Evolutionary conservation across 2,888 invertebrate genomes (phyloP).

Genomic region (Scaptodrosophila latifasciaeformis): DNA sequence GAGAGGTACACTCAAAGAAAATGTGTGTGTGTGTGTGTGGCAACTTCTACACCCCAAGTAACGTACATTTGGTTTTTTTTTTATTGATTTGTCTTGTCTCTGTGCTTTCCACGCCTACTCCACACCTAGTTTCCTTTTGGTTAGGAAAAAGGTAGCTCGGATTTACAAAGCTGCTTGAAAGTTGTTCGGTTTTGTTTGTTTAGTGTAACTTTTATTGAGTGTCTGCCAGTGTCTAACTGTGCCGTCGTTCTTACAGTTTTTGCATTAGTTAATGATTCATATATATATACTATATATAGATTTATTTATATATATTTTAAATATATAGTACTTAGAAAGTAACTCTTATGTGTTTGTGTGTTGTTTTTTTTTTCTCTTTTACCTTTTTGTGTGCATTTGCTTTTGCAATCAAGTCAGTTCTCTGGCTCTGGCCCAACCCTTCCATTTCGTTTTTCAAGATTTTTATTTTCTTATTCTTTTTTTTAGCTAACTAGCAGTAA

Average conservation of each 20-base stretch:
- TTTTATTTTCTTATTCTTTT: too few relatives aligned
- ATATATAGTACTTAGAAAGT: slow-evolving; percentile 60
- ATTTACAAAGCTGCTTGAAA: too few relatives aligned
- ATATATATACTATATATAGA: slow-evolving; percentile 22
- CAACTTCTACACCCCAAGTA: slow-evolving; percentile 9
- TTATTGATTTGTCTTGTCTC: slow-evolving; percentile 29
- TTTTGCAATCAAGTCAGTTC: slow-evolving; percentile 17
- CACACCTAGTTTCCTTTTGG: too few relatives aligned
- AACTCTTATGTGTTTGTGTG: slow-evolving; percentile 43
- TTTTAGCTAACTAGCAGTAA: slow-evolving; percentile 65
- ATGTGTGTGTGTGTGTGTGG: slow-evolving; percentile 15
- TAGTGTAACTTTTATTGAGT: slow-evolving; percentile 13
- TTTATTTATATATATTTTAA: slow-evolving; percentile 31
- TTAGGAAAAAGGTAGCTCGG: too few relatives aligned
- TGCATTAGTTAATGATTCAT: slow-evolving; percentile 25
- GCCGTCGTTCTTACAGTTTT: slow-evolving; percentile 32
- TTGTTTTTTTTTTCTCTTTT: slow-evolving; percentile 27
- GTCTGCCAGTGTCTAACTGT: slow-evolving; percentile 18
- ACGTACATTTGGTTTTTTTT: slow-evolving; percentile 14
- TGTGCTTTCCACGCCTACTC: background rate
- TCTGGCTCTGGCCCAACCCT: slow-evolving; percentile 7
- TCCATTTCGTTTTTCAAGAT: slow-evolving; percentile 22
- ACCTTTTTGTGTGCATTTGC: slow-evolving; percentile 25
- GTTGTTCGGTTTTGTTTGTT: slow-evolving; percentile 10
- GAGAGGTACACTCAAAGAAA: slow-evolving; percentile 61